Evolutionary conservation across 2,113 vertebrate genomes (phyloP), one percentile per base, ranked within the genome.

Genomic region (Microtus pennsylvanicus): DNA sequence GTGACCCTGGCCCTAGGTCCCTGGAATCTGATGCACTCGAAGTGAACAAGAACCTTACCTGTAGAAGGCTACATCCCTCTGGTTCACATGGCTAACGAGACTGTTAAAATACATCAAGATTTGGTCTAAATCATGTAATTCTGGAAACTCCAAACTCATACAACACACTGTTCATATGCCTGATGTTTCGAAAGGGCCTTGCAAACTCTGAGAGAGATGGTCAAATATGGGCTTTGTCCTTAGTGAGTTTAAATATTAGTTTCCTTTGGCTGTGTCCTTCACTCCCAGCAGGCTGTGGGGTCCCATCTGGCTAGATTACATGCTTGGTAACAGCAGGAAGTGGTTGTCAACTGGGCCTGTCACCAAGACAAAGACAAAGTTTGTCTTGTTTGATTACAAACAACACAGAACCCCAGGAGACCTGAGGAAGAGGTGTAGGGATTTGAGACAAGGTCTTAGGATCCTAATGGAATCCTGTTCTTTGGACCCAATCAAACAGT

Each of bases 61-160:
- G 6, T 42, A 50, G 14, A 14, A 5, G 12, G 35, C 77, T 55
- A 76, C 17, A 70, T 88, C 81, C 52, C 30, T 96, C 45, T 58
- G 65, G n/a, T 74, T 94, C 70, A 87, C 42, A 33, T 72, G 24
- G 22, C 50, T 72, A 12, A 22, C 28, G 5, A 94, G 52, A 78
- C 35, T 61, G 75, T 89, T 93, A 86, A 96, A 94, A 91, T 72
- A 89, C 87, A 89, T 76, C 78, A 76, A 91, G 33, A 5, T 80
- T 35, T 87, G 11, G 6, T 76, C 12, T 42, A 90, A 90, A 30
- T 96, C 83, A 85, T 38, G 77, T 87, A 63, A 91, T 65, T 91
- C 69, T 86, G 55, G 45, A 55, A 94, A 72, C 77, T 33, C 76
- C 78, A 52, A 93, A 35, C 63, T 96, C 47, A 13, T n/a, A 4